Base-by-base conservation (phyloP, 1,140 invertebrate genomes). In the Drosophila orena region DNA sequence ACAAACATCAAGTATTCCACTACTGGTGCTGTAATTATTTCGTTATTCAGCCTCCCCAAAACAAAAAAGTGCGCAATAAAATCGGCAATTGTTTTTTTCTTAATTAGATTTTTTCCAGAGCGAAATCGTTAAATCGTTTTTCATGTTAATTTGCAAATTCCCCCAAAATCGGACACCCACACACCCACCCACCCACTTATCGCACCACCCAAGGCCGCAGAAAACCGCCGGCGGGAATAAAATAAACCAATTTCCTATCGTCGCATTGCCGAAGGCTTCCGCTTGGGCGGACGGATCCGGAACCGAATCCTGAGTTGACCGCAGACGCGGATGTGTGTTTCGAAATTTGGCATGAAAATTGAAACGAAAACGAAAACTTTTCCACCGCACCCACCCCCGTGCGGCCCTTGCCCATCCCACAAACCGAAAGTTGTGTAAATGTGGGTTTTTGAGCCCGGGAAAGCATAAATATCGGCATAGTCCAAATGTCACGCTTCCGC, bases 401-500 rank as follows among this genome's bases (percentile, higher is more conserved):
- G 27, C 0, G 15, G 24, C 24, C 43, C 42, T 70, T 27, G 37
- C 22, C 20, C 8, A 17, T 17, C 15, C 3, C 27, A 43, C 17
- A 17, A 17, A 49, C 66, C 54, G 35, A 85, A 86, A 86, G 74
- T 86, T 86, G 65, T 81, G 74, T 75, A 81, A 86, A 86, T 77
- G 62, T 79, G 71, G 83, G 76, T 64, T 60, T 77, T 75, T 59
- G 53, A 81, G 70, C 56, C 53, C 64, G 79, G 84, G 76, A 83
- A 70, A 44, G 73, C 84, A 88, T 88, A 89, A 83, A 89, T 88
- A 89, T 88, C 79, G 79, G 83, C 83, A 84, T 62, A 50, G 68
- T 64, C 76, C 70, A 79, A 88, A 89, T 89, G 84, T 77, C 72
- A 79, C 77, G 77, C 64, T 79, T 89, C 76, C 77, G 83, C 83